Percentiles rank a stretch among this genome's conserved stretches.
These are phyloP conservation scores for Thymelicus lineola DNA, from an alignment of 2,888 invertebrate genomes.

Conservation along the genomic window DNA sequence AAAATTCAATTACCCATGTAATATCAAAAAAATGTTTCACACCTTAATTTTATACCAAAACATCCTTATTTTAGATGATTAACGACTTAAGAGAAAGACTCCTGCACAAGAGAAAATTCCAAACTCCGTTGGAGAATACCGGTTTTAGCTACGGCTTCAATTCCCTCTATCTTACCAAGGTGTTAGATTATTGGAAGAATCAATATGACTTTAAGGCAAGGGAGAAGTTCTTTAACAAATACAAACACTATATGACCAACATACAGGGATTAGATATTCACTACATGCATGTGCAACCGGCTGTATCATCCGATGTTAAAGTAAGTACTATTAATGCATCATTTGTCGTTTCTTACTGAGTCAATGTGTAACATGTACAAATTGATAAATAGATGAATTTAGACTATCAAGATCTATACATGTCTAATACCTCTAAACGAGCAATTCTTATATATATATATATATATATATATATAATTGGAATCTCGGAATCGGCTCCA, in stretches of 20 bases:
- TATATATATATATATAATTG: too few relatives aligned
- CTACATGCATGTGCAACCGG: slow-evolving; percentile 89
- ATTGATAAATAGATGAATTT: too few relatives aligned
- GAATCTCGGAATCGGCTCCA: too few relatives aligned
- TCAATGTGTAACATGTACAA: too few relatives aligned
- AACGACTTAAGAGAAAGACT: slow-evolving; percentile 84
- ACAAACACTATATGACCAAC: slow-evolving; percentile 90
- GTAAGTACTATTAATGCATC: slow-evolving; percentile 51
- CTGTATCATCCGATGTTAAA: slow-evolving; percentile 53
- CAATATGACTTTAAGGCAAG: slow-evolving; percentile 88
- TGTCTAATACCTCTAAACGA: too few relatives aligned
- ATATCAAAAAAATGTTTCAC: too few relatives aligned
- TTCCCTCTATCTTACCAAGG: slow-evolving; percentile 86
- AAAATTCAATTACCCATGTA: too few relatives aligned
- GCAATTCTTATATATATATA: too few relatives aligned
- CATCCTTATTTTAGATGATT: slow-evolving; percentile 70
- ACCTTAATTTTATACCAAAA: background rate
- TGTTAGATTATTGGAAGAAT: slow-evolving; percentile 92
- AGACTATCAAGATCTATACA: too few relatives aligned
- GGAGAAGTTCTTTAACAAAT: slow-evolving; percentile 89
- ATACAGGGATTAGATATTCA: slow-evolving; percentile 91
- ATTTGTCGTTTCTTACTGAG: too few relatives aligned
- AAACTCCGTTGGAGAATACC: slow-evolving; percentile 86
- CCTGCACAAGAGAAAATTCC: slow-evolving; percentile 70
- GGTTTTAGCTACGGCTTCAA: slow-evolving; percentile 94